A percentile compares a stretch with the other conserved stretches of the same genome.
These are phyloP conservation scores for Bombylius major DNA, from an alignment of 2,888 invertebrate species.

Conservation along the genomic window DNA sequence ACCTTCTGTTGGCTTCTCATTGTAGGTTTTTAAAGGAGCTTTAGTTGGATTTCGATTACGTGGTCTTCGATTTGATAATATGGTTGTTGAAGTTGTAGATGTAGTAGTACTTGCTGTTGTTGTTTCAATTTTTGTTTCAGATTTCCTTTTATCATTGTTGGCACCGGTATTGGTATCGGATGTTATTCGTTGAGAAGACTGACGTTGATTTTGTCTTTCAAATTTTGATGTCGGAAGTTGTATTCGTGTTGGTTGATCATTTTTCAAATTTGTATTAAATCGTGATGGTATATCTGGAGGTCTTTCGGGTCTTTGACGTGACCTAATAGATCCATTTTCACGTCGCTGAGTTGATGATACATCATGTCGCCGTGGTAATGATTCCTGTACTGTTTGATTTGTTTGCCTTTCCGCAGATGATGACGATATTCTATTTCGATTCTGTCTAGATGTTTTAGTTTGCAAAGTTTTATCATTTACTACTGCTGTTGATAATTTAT, in stretches of 20 bases:
- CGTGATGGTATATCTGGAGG: not conserved
- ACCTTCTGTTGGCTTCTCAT: slow-evolving; percentile 12
- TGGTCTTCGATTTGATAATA: not conserved
- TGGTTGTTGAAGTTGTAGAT: no score
- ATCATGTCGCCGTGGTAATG: not conserved
- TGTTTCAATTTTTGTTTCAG: not conserved
- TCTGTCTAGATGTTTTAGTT: not conserved
- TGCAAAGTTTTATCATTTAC: not conserved
- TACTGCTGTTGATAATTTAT: not conserved
- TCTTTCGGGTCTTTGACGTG: slow-evolving; percentile 1
- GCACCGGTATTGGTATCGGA: not conserved
- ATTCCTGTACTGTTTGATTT: not conserved
- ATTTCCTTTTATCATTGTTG: not conserved
- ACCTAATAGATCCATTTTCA: not conserved
- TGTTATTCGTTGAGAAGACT: not conserved
- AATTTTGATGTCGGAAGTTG: slow-evolving; percentile 12
- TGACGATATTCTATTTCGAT: not conserved
- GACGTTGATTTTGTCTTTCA: slow-evolving; percentile 10
- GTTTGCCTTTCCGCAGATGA: not conserved
- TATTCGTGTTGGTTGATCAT: slow-evolving; percentile 16
- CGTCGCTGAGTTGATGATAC: not conserved
- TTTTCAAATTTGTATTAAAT: not conserved
- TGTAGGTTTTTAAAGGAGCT: not conserved
- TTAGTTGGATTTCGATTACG: not conserved
- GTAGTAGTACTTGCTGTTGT: not conserved